phyloP scores from a whole-genome alignment of 2,113 vertebrate genomes.

The Corythaeola cristata region DNA sequence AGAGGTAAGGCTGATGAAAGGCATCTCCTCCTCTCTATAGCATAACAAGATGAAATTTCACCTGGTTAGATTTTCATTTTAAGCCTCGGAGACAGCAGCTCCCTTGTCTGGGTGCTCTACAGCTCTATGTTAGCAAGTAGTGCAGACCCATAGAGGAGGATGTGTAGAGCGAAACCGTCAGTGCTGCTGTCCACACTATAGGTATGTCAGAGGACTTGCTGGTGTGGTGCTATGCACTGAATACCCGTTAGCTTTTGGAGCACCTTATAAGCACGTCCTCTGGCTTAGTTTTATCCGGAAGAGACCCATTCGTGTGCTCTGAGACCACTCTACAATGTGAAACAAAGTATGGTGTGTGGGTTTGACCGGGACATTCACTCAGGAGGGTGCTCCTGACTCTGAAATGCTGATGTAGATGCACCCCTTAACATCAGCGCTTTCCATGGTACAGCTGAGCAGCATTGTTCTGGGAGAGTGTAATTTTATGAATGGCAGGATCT shows the following conservation, averaged over 20 bases:
- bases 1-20: not conserved
- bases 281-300: not conserved
- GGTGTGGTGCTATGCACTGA: not conserved
- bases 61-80: not conserved
- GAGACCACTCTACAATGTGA: not conserved
- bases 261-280: not conserved
- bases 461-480: not conserved
- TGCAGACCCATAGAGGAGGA: not conserved
- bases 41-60: slow-evolving; percentile 20
- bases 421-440: not conserved
- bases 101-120: not conserved
- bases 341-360: not conserved
- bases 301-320: not conserved
- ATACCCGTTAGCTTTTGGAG: not conserved
- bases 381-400: not conserved
- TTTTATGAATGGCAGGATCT: not conserved
- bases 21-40: not conserved
- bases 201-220: not conserved
- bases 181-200: not conserved
- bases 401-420: not conserved
- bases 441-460: not conserved
- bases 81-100: not conserved
- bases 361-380: not conserved
- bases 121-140: not conserved
- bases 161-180: rapidly evolving